Evolutionary conservation across 2,888 invertebrate genomes (phyloP).

Genomic region (Ectemnius lituratus): DNA sequence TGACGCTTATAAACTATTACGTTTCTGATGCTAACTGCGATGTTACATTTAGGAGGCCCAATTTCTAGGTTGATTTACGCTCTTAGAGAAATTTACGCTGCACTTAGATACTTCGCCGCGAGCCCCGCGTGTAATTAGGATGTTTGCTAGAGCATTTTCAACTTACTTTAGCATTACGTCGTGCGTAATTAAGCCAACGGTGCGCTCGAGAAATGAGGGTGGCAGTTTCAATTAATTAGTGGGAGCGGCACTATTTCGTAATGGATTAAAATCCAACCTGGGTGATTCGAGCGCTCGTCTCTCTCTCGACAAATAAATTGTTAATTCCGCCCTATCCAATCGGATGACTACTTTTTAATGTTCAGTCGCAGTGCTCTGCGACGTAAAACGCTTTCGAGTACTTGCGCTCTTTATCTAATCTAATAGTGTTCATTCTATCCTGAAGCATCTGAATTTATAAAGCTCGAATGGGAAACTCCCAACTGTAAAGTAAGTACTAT

Average conservation of each 20-base stretch:
- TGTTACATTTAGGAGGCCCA: neutral
- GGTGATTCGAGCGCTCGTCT: neutral
- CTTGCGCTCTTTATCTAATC: neutral
- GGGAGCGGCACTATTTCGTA: neutral
- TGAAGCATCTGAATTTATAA: no score
- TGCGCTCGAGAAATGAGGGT: neutral
- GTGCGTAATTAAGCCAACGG: slow-evolving; percentile 4
- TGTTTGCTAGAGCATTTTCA: slow-evolving; percentile 5
- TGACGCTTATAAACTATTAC: neutral
- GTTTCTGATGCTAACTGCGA: neutral
- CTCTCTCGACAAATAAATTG: neutral
- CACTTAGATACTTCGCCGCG: neutral
- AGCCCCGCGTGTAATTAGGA: slow-evolving; percentile 1
- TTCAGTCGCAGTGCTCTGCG: neutral
- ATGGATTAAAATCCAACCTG: slow-evolving; percentile 4
- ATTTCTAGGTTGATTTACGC: slow-evolving; percentile 6
- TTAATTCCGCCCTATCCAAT: neutral
- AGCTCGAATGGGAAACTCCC: no score
- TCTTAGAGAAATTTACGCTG: slow-evolving; percentile 1
- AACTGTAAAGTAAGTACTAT: no score
- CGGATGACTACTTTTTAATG: neutral
- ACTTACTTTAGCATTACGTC: neutral
- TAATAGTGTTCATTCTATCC: no score
- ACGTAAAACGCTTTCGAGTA: neutral
- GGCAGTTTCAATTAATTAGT: slow-evolving; percentile 5